Evolutionary conservation across 2,888 invertebrate genomes (phyloP).

Genomic region (Leptinotarsa juncta): DNA sequence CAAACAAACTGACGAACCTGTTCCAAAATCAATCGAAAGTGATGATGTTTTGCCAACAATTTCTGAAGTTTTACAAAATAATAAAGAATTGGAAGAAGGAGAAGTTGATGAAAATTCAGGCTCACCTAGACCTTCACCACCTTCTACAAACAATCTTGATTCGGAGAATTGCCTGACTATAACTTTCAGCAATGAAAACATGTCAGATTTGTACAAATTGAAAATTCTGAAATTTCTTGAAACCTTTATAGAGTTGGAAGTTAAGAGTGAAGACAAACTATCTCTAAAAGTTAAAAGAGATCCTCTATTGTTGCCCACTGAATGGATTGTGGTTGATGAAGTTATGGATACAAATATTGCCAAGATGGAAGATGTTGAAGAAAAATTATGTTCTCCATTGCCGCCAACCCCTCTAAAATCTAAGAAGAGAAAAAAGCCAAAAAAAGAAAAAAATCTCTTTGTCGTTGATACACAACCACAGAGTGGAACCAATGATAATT

Average conservation of each 20-base stretch:
- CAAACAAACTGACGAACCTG: background rate
- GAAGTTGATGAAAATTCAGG: conserved; percentile 18
- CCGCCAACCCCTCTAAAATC: conserved; percentile 27
- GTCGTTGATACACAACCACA: conserved; percentile 66
- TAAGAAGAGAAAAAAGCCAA: conserved; percentile 51
- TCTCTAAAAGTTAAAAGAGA: conserved; percentile 65
- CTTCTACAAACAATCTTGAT: background rate
- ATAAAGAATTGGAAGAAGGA: conserved; percentile 34
- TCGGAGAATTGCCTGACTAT: conserved; percentile 62
- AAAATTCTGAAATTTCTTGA: conserved; percentile 68
- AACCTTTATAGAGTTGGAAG: conserved; percentile 63
- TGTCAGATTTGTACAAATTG: conserved; percentile 66
- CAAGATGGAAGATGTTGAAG: conserved; percentile 13
- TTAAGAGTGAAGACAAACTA: conserved; percentile 56
- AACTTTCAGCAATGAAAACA: conserved; percentile 65
- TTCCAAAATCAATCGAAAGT: background rate
- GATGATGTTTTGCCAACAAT: conserved; percentile 6
- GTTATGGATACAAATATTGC: conserved; percentile 37
- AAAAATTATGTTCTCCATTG: conserved; percentile 14
- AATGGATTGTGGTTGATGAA: conserved; percentile 63
- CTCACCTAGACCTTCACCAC: background rate
- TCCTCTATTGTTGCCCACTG: conserved; percentile 64
- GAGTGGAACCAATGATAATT: conserved; percentile 44
- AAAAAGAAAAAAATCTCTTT: conserved; percentile 61
- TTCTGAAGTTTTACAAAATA: background rate